Evolutionary conservation across 2,888 invertebrate genomes (phyloP).

Genomic region (Scrobipalpa atriplicella): DNA sequence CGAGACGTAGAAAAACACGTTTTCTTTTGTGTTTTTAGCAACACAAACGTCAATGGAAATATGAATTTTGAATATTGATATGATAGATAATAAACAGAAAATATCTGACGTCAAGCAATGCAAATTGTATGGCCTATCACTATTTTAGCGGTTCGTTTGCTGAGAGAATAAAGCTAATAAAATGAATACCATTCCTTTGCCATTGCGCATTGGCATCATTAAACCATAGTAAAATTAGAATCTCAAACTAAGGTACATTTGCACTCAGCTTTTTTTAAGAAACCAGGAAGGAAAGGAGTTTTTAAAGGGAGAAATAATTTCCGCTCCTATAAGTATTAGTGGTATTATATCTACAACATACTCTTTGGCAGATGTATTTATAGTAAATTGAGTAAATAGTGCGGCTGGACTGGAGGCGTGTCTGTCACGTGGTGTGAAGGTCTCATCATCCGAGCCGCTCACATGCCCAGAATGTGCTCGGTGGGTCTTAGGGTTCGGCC

Average conservation of each 20-base stretch:
- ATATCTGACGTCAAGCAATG: too few species aligned
- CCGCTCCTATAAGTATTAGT: too few species aligned
- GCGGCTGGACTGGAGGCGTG: background rate
- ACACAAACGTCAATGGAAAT: conserved; percentile 4
- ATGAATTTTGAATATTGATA: background rate
- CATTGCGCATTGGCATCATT: too few species aligned
- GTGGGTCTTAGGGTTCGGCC: background rate
- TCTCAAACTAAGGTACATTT: too few species aligned
- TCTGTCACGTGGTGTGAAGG: background rate
- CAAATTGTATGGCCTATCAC: too few species aligned
- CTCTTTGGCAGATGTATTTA: background rate
- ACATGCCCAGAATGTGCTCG: background rate
- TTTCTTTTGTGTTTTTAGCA: background rate
- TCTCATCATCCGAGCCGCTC: background rate
- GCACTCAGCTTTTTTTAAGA: too few species aligned
- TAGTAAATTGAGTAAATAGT: conserved; percentile 1
- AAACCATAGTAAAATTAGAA: too few species aligned
- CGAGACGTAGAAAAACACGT: background rate
- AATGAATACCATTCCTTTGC: too few species aligned
- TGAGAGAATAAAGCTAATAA: too few species aligned
- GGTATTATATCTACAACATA: background rate
- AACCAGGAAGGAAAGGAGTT: too few species aligned
- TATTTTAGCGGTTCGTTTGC: too few species aligned
- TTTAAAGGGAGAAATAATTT: too few species aligned
- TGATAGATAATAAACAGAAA: background rate